Evolutionary conservation across 2,797 vertebrate species (phyloP), one percentile per base, ranked within the genome.

Genomic region (Brachymystax lenok): DNA sequence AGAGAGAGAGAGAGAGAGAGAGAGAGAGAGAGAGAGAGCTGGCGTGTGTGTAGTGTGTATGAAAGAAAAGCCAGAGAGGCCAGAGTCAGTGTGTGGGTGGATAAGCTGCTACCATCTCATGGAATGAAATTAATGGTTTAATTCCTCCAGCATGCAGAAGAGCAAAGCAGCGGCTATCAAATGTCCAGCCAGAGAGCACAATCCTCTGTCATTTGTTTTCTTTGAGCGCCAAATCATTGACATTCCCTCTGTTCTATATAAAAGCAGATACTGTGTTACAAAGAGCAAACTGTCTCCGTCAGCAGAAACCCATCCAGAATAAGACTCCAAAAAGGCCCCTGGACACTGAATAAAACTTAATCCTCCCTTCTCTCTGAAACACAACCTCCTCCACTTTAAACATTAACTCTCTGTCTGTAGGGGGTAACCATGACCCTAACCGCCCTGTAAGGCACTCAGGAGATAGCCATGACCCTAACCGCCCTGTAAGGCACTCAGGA

Each of bases 171-270:
- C 17, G 13, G 17, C 1, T 74, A 50, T 79, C n/a, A 0, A 61
- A 33, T 40, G 13, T 82, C 56, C 2, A 10, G 73, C 81, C 81
- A 84, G 77, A 79, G 71, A 73, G 17, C 51, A 73, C 78, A 79
- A 61, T 71, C 66, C 75, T 84, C 80, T 83, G 77, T 85, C 80
- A 80, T 82, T 77, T 83, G 74, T 87, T 80, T 77, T 67, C 35
- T 66, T 69, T 77, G 71, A 70, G 51, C 51, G 59, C 82, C 74
- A 79, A 79, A 75, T 71, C 76, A 59, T 35, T 64, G 40, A 14
- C 52, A 52, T 50, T 70, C 79, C 83, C 70, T 46, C 77, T 24
- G 75, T 40, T 74, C 59, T 74, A 78, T 77, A 67, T 83, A 82
- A 82, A 1, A 76, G 17, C 75, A 46, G 10, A 46, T 46, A 46